Evolutionary conservation across 2,888 invertebrate genomes (phyloP), one percentile per base, ranked within the genome.

Genomic region (Scelioninae gen. 2): DNA sequence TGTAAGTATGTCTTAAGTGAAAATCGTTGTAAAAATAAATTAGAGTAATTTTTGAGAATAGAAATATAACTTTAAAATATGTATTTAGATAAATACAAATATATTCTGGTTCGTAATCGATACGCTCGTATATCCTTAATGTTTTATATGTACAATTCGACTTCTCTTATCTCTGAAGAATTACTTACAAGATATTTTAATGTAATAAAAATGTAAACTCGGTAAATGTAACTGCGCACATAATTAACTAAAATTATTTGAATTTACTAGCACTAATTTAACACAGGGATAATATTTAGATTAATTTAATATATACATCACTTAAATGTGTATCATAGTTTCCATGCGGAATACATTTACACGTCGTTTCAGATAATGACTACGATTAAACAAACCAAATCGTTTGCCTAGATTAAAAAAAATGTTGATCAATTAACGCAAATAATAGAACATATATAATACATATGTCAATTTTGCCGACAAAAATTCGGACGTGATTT

Each of bases 1-100:
- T 37, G 10, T 45, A 4, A 45, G 53, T 35, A 25, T 25, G 43
- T 5, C 28, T 43, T 22, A 52, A 48, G 45, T 45, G 13, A 53
- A 53, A 63, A 31, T 48, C 37, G 39, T 57, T 67, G 31, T 67
- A 58, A 67, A 57, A 67, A 67, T 67, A 65, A 65, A 45, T 37
- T 31, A 65, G 16, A 45, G 53, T 45, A 53, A 64, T 45, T 52
- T 53, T 35, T 5, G 1, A 33, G 16, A 52, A 52, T 53, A 50
- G 31, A 63, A 63, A 18, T 50, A 31, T 33, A 63, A 41, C 35
- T 10, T 52, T 22, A 43, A 52, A 43, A 31, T 52, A 63, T 13
- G 43, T 33, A 28, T 33, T 22, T 16, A 5, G 45, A 46, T 53
- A 10, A 50, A 64, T 45, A 45, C 15, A 55, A 64, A 53, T 64